Evolutionary conservation across 2,113 vertebrate genomes (phyloP).

Genomic region (Romanogobio albipinnatus): DNA sequence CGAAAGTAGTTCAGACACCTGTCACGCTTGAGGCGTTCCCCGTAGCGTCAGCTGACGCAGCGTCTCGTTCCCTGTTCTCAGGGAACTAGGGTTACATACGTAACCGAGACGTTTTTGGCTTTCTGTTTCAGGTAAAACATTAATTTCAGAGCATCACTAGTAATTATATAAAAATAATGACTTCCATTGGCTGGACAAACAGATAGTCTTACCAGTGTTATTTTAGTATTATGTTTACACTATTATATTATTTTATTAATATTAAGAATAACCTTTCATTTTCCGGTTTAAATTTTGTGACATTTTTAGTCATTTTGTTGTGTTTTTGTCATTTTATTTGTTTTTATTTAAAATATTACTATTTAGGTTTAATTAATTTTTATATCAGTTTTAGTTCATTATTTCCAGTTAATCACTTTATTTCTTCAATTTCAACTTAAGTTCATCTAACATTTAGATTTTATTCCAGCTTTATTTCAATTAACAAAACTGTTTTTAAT

Average conservation of each 20-base stretch:
- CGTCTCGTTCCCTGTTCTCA: too few species aligned
- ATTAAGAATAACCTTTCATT: not conserved
- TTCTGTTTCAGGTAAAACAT: too few species aligned
- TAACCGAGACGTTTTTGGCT: too few species aligned
- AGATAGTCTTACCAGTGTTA: not conserved
- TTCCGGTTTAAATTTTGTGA: not conserved
- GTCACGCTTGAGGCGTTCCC: too few species aligned
- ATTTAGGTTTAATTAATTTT: not conserved
- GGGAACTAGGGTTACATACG: too few species aligned
- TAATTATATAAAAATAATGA: not conserved
- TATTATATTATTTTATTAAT: not conserved
- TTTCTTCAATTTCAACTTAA: not conserved
- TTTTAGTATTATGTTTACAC: not conserved
- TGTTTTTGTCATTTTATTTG: not conserved
- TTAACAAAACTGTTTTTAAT: not conserved
- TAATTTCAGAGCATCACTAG: too few species aligned
- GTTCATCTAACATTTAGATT: not conserved
- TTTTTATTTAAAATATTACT: not conserved
- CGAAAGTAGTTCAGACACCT: too few species aligned
- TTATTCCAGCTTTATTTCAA: not conserved
- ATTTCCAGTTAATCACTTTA: not conserved
- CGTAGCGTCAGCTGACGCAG: too few species aligned
- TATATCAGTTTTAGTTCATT: not conserved
- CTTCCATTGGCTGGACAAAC: not conserved
- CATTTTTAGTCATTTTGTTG: not conserved